Base-by-base conservation (phyloP, 2,113 vertebrate genomes). In the Tapirus terrestris region DNA sequence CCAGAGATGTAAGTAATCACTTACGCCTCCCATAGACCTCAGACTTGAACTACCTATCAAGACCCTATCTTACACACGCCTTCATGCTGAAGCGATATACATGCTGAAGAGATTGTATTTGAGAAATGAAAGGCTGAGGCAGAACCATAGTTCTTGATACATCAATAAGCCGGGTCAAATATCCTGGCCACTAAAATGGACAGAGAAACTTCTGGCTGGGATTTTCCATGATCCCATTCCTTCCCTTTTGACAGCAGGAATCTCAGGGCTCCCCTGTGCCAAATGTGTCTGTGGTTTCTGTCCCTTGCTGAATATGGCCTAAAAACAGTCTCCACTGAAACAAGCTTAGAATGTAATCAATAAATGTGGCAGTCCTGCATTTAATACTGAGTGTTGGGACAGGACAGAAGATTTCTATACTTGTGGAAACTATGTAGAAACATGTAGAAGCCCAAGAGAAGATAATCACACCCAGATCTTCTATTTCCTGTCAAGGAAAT, bases 81-180 rank as follows among this genome's bases (percentile, higher is more conserved):
- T 77, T 91, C 48, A n/a, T 12, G 8, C 76, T 70, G n/a, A 31
- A 77, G 58, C 9, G 25, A 53, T 51, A 27, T n/a, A 56, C 65
- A 18, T 18, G 27, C 17, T 11, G 1, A 60, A 58, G 29, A 0
- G 2, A 8, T 6, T 3, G 0, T 29, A 14, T 18, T 2, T 82
- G 33, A 60, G n/a, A 43, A 6, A 14, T 39, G 45, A 45, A 79
- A 36, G 11, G 1, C 29, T 73, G 29, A n/a, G 8, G 6, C 1
- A 16, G 27, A 84, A 45, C 17, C 33, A 1, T 21, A 39, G 27
- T 23, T n/a, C 72, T 58, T 53, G 45, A 73, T 36, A 23, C 1
- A 13, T 39, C 2, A 2, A 29, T 29, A 33, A 87, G 33, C 23
- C 27, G 45, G 14, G 4, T 39, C 53, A 76, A 86, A 31, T 8